Conservation (phyloP, 1,140 invertebrate species). For the Philotrypesis tridentata region DNA sequence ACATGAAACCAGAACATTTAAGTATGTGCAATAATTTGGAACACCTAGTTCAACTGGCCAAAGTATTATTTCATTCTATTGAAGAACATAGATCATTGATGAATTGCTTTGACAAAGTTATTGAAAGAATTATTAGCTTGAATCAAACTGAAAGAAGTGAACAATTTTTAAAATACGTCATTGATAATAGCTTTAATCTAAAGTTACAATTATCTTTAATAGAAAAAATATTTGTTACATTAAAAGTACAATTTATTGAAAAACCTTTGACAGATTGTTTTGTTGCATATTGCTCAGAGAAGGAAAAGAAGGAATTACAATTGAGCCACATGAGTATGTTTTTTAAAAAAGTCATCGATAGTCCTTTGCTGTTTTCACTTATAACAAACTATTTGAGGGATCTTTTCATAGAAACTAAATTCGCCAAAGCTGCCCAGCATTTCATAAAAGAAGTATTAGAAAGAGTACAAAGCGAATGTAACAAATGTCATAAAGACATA, state of each 20-base stretch:
- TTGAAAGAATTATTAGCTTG: conserved; percentile 54
- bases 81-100: conserved; percentile 45
- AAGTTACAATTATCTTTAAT: conserved; percentile 53
- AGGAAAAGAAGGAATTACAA: conserved; percentile 41
- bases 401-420: conserved; percentile 57
- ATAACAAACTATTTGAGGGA: conserved; percentile 59
- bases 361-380: conserved; percentile 59
- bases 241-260: conserved; percentile 60
- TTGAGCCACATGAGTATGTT: conserved; percentile 46
- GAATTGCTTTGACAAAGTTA: conserved; percentile 48
- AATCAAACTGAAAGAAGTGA: conserved; percentile 53
- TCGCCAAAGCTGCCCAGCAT: conserved; percentile 53
- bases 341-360: conserved; percentile 53
- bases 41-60: conserved; percentile 53
- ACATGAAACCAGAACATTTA: conserved; percentile 55
- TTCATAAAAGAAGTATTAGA: conserved; percentile 61
- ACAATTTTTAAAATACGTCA: conserved; percentile 50
- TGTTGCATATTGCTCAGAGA: conserved; percentile 30
- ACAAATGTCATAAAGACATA: conserved; percentile 52
- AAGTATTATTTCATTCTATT: conserved; percentile 51
- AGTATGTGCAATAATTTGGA: conserved; percentile 36
- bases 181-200: conserved; percentile 51
- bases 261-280: conserved; percentile 61
- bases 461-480: conserved; percentile 51
- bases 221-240: conserved; percentile 59